Conservation (phyloP, 2,113 vertebrate genomes). For the Electrona antarctica region DNA sequence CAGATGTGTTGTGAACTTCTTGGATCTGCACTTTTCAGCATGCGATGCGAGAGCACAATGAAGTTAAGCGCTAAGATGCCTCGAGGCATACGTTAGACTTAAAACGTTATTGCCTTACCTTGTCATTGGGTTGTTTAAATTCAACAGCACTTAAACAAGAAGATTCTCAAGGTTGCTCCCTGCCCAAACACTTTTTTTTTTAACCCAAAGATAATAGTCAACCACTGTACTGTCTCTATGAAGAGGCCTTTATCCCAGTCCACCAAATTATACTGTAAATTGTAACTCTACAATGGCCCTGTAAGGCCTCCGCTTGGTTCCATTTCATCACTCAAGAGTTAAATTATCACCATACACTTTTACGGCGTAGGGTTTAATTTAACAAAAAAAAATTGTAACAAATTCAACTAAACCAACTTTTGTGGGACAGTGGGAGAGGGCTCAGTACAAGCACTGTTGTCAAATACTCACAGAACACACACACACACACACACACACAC, state of each 20-base stretch:
- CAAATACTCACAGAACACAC: slow-evolving; percentile 39
- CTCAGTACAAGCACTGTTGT: slow-evolving; percentile 72
- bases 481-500: slow-evolving; percentile 21
- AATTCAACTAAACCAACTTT: slow-evolving; percentile 22
- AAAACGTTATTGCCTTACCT: neutral
- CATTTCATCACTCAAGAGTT: too few species aligned
- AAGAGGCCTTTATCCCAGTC: slow-evolving; percentile 21
- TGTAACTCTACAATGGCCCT: too few species aligned
- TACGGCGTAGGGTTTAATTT: too few species aligned
- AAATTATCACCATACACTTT: too few species aligned
- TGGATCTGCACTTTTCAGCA: too few species aligned
- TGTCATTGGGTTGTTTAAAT: slow-evolving; percentile 40
- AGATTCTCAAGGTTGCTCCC: slow-evolving; percentile 27
- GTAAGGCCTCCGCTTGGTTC: too few species aligned
- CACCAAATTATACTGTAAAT: too few species aligned
- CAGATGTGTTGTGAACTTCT: too few species aligned
- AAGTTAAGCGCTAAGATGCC: too few species aligned
- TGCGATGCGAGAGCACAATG: too few species aligned
- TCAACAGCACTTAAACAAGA: slow-evolving; percentile 23
- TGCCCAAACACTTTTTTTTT: slow-evolving; percentile 28
- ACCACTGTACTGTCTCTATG: slow-evolving; percentile 14
- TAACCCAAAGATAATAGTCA: slow-evolving; percentile 36
- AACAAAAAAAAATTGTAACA: too few species aligned
- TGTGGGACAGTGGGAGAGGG: slow-evolving; percentile 48
- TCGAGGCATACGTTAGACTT: too few species aligned